Base-by-base conservation (phyloP, 37 sponge, comb jelly and placozoan genomes). In the Bolinopsis microptera region DNA sequence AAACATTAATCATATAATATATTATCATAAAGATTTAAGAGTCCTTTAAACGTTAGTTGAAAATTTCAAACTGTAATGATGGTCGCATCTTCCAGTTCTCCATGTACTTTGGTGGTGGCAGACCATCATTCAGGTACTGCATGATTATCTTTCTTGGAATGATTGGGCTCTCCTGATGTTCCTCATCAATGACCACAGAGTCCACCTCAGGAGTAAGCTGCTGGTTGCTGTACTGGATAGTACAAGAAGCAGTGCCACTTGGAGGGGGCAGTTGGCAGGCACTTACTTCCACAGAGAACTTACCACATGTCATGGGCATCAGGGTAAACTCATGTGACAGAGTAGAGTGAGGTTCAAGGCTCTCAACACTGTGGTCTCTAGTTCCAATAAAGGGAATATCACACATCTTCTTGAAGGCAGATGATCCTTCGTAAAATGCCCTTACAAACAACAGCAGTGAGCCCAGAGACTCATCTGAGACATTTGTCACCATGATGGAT, bases 41-140 rank as follows among this genome's bases (percentile, higher is more conserved):
- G 13, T 13, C 13, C 61, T 48, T n/a, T 13, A 48, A 48, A 5
- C 5, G 61, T 48, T 13, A 48, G 61, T 28, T 77, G 33, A 1
- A 77, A 13, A 77, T 32, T 77, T 77, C 80, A 86, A 86, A 86
- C 21, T 33, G 5, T 8, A 86, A 27, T 25, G 61, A 26, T 24
- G 90, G 90, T 40, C 90, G 8, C 90, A 86, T 86, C 39, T 39
- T 86, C 90, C 90, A 86, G 90, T 39, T 41, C 28, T 41, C 36
- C 32, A 86, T 40, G 90, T 41, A 33, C 26, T 86, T 86, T 18
- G 90, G 90, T n/a, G 90, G 90, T 5, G 90, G 35, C 26, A 86
- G 26, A 16, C 90, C 90, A 23, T 86, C 48, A 40, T 39, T 86
- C 0, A 86, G 90, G 31, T 41, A n/a, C 30, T 86, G 41, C 41